Conservation (phyloP, 1,140 invertebrate species). For the Pseudomyrmex pallidus region DNA sequence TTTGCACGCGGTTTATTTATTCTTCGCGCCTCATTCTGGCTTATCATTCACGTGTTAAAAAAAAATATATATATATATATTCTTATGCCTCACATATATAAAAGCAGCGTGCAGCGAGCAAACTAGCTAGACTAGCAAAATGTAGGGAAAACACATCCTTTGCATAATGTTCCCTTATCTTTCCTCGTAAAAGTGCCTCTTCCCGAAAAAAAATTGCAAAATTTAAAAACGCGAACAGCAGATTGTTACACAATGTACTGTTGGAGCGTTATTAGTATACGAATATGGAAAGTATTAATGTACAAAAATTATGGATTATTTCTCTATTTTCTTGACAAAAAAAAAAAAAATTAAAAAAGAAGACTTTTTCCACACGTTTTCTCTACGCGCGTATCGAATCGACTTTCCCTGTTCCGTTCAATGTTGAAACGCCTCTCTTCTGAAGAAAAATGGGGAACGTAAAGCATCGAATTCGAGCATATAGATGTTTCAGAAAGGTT, state of each 20-base stretch:
- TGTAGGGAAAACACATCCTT: not conserved
- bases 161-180: not conserved
- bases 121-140: constrained; percentile 3
- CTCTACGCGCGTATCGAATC: not conserved
- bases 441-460: not conserved
- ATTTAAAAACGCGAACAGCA: not conserved
- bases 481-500: constrained; percentile 28
- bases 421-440: not conserved
- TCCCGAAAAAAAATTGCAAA: not conserved
- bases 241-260: not conserved
- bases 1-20: not conserved
- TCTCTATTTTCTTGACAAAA: not conserved
- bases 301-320: too few relatives aligned
- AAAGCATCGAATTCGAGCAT: constrained; percentile 17
- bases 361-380: not conserved
- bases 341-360: not conserved
- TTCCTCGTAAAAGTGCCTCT: not conserved
- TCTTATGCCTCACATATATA: not conserved
- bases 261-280: not conserved
- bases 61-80: not conserved
- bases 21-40: not conserved
- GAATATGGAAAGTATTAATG: not conserved
- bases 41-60: not conserved
- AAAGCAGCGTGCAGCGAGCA: not conserved
- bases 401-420: not conserved